Conservation (phyloP, 2,113 vertebrate species). For the Reinhardtius hippoglossoides region DNA sequence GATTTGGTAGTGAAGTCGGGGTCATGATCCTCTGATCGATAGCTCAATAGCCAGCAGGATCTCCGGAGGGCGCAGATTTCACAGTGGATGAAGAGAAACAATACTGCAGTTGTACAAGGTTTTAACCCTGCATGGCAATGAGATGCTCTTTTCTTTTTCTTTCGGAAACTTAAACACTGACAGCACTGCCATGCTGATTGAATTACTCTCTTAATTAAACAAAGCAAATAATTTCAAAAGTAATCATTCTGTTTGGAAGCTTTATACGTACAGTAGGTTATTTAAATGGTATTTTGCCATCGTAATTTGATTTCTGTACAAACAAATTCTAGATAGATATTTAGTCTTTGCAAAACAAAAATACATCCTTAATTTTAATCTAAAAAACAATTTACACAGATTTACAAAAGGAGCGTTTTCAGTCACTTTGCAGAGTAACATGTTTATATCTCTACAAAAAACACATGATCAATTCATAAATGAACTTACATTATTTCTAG, state of each 20-base stretch:
- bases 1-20: constrained; percentile 22
- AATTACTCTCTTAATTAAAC: neutral
- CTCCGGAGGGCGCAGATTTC: constrained; percentile 22
- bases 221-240: no score
- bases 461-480: neutral
- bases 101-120: constrained; percentile 8
- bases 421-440: neutral
- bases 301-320: neutral
- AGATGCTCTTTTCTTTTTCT: neutral
- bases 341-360: no score
- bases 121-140: constrained; percentile 20
- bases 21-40: constrained; percentile 46
- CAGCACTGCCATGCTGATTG: neutral
- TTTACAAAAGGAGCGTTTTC: neutral
- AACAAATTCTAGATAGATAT: no score
- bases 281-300: no score
- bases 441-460: neutral
- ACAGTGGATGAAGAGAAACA: constrained; percentile 30
- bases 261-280: neutral
- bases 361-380: no score
- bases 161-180: neutral
- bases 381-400: neutral
- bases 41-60: constrained; percentile 37
- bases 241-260: no score
- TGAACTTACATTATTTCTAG: neutral